Conservation (phyloP, 2,888 invertebrate genomes). For the Anarsia innoxiella region DNA sequence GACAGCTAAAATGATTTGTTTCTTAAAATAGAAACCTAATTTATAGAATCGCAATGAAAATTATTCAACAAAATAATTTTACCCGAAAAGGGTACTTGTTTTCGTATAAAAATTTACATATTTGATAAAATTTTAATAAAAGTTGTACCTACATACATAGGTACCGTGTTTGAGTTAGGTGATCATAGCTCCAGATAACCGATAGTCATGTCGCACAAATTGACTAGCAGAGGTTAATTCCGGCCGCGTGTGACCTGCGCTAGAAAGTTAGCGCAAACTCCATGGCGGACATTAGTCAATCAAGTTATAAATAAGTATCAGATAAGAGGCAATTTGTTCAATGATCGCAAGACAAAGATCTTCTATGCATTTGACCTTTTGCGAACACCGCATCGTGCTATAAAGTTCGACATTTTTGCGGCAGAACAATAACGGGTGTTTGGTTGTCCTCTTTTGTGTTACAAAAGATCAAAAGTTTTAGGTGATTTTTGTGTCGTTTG, state of each 20-base stretch:
- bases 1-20: no score
- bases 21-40: no score
- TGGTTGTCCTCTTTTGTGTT: no score
- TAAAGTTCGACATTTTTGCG: no score
- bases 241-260: conserved; percentile 15
- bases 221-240: conserved; percentile 16
- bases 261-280: conserved; percentile 14
- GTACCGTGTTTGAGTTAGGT: conserved; percentile 3
- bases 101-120: no score
- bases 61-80: no score
- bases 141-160: not conserved
- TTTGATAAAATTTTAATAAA: not conserved
- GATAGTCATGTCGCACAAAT: conserved; percentile 17
- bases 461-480: no score
- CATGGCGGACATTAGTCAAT: conserved; percentile 18
- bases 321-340: conserved; percentile 16
- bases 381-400: not conserved
- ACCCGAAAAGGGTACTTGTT: no score
- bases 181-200: conserved; percentile 15
- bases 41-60: no score
- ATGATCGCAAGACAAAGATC: conserved; percentile 12
- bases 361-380: conserved; percentile 7
- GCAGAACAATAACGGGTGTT: no score
- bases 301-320: conserved; percentile 18
- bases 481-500: no score